Conservation (phyloP, 2,888 invertebrate species). For the Cheilosia pagana region DNA sequence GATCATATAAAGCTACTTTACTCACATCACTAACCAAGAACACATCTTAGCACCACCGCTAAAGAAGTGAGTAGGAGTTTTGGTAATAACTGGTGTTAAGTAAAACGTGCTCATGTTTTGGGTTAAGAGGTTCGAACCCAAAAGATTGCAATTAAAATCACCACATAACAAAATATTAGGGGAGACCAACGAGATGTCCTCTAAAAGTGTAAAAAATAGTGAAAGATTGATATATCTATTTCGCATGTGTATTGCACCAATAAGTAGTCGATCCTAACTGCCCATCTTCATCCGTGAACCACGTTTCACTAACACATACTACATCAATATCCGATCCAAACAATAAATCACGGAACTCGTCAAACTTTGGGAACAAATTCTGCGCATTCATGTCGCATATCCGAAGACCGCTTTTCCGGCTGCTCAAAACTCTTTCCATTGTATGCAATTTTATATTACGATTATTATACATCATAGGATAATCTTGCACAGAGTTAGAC, state of each 20-base stretch:
- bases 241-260: background rate
- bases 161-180: slow-evolving; percentile 9
- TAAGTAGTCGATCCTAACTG: background rate
- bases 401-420: background rate
- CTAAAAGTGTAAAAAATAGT: slow-evolving; percentile 1
- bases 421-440: background rate
- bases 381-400: background rate
- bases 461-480: background rate
- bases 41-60: background rate
- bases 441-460: background rate
- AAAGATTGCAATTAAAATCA: slow-evolving; percentile 5
- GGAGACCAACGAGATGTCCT: slow-evolving; percentile 7
- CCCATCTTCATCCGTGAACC: background rate
- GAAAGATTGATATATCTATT: slow-evolving; percentile 4
- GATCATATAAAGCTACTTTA: slow-evolving; percentile 1
- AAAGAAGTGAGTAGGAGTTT: background rate
- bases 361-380: slow-evolving; percentile 7
- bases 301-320: slow-evolving; percentile 18
- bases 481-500: background rate
- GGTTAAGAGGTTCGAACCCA: background rate
- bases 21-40: slow-evolving; percentile 7
- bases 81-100: background rate
- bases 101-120: background rate
- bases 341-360: slow-evolving; percentile 23
- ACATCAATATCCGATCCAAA: slow-evolving; percentile 10